These are phyloP conservation scores for Neria commutata DNA, from an alignment of 2,888 invertebrate genomes.

Conservation along the genomic window DNA sequence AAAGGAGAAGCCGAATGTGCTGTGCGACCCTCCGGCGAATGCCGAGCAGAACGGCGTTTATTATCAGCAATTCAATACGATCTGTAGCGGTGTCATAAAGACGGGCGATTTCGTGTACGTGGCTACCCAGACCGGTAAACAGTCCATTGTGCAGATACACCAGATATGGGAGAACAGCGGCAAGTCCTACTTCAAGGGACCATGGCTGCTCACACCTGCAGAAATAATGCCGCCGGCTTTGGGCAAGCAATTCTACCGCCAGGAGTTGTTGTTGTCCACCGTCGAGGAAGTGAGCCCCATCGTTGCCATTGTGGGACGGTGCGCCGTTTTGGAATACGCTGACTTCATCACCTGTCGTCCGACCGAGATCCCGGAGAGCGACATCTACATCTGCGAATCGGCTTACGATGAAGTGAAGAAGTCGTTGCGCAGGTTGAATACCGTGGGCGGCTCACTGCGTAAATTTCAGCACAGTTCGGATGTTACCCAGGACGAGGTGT, in stretches of 20 bases:
- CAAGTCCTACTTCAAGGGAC: constrained; percentile 90
- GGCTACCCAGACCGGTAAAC: constrained; percentile 86
- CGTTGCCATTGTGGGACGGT: constrained; percentile 89
- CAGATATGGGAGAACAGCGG: constrained; percentile 94
- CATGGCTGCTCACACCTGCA: constrained; percentile 87
- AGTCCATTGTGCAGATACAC: constrained; percentile 91
- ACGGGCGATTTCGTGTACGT: constrained; percentile 96
- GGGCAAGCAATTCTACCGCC: constrained; percentile 84
- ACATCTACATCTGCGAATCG: constrained; percentile 91
- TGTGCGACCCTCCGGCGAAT: constrained; percentile 68
- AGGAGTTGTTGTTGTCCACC: constrained; percentile 90
- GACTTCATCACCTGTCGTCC: constrained; percentile 90
- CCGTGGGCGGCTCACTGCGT: constrained; percentile 70
- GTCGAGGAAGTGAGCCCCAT: constrained; percentile 91
- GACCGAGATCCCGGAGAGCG: constrained; percentile 91
- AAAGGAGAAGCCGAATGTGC: constrained; percentile 88
- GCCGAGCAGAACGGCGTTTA: constrained; percentile 81
- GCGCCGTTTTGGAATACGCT: constrained; percentile 86
- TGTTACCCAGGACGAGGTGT: constrained; percentile 93
- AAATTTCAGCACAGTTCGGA: constrained; percentile 81
- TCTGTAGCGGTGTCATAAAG: constrained; percentile 81
- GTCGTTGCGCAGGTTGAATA: constrained; percentile 69
- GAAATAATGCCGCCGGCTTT: constrained; percentile 81
- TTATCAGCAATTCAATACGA: constrained; percentile 91
- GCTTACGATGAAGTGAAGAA: constrained; percentile 88